Evolutionary conservation across 2,888 invertebrate genomes (phyloP).

Genomic region (Alloplasta piceator): DNA sequence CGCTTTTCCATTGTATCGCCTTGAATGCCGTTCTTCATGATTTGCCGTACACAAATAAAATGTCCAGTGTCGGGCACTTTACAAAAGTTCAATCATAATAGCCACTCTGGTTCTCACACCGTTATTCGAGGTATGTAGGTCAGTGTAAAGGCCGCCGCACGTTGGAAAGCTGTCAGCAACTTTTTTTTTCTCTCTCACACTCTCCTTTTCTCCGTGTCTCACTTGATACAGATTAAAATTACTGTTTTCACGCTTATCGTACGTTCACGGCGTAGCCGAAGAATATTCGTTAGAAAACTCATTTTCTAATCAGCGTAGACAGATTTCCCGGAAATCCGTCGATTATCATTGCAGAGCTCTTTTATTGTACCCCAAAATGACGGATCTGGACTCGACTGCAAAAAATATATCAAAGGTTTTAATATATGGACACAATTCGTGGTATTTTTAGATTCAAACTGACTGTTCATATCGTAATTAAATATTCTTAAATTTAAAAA

Average conservation of each 20-base stretch:
- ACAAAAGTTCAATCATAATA: conserved; percentile 27
- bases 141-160: conserved; percentile 81
- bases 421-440: too few relatives aligned
- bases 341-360: too few relatives aligned
- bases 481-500: too few relatives aligned
- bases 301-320: not conserved
- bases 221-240: conserved; percentile 31
- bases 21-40: too few relatives aligned
- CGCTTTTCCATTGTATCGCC: too few relatives aligned
- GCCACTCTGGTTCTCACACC: conserved; percentile 57
- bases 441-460: too few relatives aligned
- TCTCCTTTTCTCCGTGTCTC: conserved; percentile 21
- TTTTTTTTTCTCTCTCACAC: conserved; percentile 25
- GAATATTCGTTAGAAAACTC: not conserved
- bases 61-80: conserved; percentile 3
- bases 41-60: not conserved
- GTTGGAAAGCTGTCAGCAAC: conserved; percentile 77
- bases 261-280: not conserved
- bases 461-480: too few relatives aligned
- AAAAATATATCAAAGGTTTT: not conserved
- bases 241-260: conserved; percentile 27
- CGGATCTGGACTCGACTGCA: not conserved
- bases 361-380: not conserved
- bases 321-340: not conserved
- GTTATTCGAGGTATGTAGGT: conserved; percentile 79